These are phyloP conservation scores for Furnarius figulus DNA, from an alignment of 2,113 vertebrate species.

Conservation along the genomic window DNA sequence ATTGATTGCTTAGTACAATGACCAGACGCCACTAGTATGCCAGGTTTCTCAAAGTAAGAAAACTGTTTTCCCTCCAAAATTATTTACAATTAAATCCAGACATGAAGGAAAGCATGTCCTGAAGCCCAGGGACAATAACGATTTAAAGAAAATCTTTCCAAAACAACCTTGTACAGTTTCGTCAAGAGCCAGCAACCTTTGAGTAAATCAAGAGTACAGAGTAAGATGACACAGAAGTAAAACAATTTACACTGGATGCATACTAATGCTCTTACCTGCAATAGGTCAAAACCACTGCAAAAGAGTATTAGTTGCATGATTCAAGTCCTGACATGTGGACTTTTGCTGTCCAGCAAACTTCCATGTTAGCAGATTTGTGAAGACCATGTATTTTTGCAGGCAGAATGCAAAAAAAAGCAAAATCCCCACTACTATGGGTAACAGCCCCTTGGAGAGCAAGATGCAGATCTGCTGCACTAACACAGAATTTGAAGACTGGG, in stretches of 20 bases:
- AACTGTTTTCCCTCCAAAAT: neutral
- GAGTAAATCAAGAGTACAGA: neutral
- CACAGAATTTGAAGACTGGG: neutral
- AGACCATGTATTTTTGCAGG: neutral
- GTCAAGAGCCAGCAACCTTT: neutral
- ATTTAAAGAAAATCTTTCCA: neutral
- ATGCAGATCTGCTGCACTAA: neutral
- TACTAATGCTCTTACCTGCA: neutral
- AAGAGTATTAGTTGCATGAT: neutral
- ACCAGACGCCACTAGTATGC: neutral
- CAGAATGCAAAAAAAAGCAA: neutral
- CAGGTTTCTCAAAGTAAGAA: neutral
- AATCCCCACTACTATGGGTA: neutral
- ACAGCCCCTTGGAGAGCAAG: neutral
- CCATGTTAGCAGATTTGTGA: neutral
- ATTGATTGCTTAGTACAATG: constrained; percentile 28
- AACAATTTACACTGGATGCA: neutral
- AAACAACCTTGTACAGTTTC: neutral
- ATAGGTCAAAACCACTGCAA: neutral
- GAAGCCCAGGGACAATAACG: neutral
- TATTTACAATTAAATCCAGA: constrained; percentile 38
- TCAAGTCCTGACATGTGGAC: neutral
- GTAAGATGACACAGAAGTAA: neutral
- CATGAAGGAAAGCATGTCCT: neutral
- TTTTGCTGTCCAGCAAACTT: neutral